Evolutionary conservation across 64 coral and sea anemone genomes (phyloP).

Genomic region (Pocillopora damicornis): DNA sequence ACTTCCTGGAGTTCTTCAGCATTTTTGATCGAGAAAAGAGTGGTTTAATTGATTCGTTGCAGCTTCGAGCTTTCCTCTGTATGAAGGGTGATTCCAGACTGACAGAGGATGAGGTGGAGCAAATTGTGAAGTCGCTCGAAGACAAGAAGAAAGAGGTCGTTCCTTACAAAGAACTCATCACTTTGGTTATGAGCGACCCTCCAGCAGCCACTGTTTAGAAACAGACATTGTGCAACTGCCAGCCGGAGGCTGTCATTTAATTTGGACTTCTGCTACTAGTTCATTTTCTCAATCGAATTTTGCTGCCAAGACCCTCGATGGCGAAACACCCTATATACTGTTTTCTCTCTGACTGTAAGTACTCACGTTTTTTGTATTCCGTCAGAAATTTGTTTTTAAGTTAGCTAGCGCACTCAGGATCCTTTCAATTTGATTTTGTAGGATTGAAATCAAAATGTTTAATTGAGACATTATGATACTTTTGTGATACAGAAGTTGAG

Average conservation of each 20-base stretch:
- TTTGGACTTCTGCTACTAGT: background rate
- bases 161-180: constrained; percentile 20
- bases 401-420: too few species aligned
- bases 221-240: background rate
- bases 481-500: background rate
- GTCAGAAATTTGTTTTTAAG: too few species aligned
- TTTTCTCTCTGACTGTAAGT: too few species aligned
- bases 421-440: background rate
- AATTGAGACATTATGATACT: background rate
- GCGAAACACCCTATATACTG: too few species aligned
- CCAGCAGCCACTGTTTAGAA: background rate
- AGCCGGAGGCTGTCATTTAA: background rate
- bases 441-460: background rate
- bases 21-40: constrained; percentile 52
- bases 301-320: too few species aligned
- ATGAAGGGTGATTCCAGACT: constrained; percentile 45
- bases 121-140: constrained; percentile 4
- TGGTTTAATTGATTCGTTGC: constrained; percentile 33
- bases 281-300: too few species aligned
- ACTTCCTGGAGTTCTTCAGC: constrained; percentile 53
- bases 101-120: constrained; percentile 27
- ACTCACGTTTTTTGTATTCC: too few species aligned
- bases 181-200: constrained; percentile 21
- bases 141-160: constrained; percentile 27
- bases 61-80: constrained; percentile 43